A percentile compares a stretch with the other conserved stretches of the same genome.
phyloP scores from a whole-genome alignment of 2,888 invertebrate genomes.

The Xestia sexstrigata region DNA sequence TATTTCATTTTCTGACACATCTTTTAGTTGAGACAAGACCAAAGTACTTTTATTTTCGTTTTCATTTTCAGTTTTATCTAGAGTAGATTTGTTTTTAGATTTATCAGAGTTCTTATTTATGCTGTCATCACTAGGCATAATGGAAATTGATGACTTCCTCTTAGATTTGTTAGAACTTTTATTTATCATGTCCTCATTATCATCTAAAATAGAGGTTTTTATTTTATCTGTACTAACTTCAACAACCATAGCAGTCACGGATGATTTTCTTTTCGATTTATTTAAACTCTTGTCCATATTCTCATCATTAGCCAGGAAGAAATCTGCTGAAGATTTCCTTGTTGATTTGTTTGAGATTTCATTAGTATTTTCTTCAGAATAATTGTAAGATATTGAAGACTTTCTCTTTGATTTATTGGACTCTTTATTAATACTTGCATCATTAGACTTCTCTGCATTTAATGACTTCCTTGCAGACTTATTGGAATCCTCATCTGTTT shows the following conservation, averaged over 20 bases:
- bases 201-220: conserved; percentile 16
- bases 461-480: conserved; percentile 29
- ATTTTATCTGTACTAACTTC: conserved; percentile 27
- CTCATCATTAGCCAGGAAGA: conserved; percentile 4
- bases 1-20: conserved; percentile 73
- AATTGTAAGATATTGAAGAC: conserved; percentile 21
- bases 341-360: conserved; percentile 26
- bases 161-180: conserved; percentile 45
- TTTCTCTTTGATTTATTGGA: conserved; percentile 53
- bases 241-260: conserved; percentile 13
- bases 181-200: conserved; percentile 13
- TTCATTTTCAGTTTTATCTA: conserved; percentile 52
- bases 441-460: conserved; percentile 13
- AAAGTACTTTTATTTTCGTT: conserved; percentile 75
- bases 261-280: conserved; percentile 36
- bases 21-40: conserved; percentile 82
- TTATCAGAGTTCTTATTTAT: conserved; percentile 63
- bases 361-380: conserved; percentile 25
- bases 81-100: conserved; percentile 69
- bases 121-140: conserved; percentile 32
- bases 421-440: conserved; percentile 25
- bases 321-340: conserved; percentile 24
- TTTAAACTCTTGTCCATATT: conserved; percentile 41
- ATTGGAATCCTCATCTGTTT: conserved; percentile 20
- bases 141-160: conserved; percentile 51